Conservation (phyloP, 2,888 invertebrate species). For the Xestia xanthographa region DNA sequence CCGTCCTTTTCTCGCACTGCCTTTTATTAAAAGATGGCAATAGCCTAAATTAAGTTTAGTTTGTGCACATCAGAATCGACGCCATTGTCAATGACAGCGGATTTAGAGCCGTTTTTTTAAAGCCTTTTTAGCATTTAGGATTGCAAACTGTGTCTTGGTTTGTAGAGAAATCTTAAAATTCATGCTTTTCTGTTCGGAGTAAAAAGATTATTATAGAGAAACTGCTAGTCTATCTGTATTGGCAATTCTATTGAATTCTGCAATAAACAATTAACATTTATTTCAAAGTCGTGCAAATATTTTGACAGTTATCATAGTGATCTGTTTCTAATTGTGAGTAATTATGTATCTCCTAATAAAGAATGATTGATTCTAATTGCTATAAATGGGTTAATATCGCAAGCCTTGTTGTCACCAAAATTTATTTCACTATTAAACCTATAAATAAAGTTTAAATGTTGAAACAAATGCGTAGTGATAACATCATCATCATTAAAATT, state of each 20-base stretch:
- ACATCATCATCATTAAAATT: neutral
- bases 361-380: slow-evolving; percentile 6
- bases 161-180: neutral
- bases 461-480: neutral
- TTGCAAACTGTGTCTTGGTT: neutral
- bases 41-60: too few relatives aligned
- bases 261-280: slow-evolving; percentile 1
- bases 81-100: slow-evolving; percentile 1
- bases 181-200: neutral
- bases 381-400: neutral
- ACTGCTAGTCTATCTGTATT: neutral
- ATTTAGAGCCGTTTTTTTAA: neutral
- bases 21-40: too few relatives aligned
- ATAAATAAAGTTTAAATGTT: neutral
- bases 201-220: neutral
- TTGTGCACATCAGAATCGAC: too few relatives aligned
- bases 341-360: neutral
- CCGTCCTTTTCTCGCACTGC: too few relatives aligned
- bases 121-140: neutral
- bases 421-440: neutral
- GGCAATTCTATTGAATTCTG: neutral
- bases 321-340: slow-evolving; percentile 13
- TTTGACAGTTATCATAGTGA: neutral
- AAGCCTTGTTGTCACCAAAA: neutral
- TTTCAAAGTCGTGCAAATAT: slow-evolving; percentile 18